Evolutionary conservation across 2,797 vertebrate genomes (phyloP).

Genomic region (Diplodus puntazzo): DNA sequence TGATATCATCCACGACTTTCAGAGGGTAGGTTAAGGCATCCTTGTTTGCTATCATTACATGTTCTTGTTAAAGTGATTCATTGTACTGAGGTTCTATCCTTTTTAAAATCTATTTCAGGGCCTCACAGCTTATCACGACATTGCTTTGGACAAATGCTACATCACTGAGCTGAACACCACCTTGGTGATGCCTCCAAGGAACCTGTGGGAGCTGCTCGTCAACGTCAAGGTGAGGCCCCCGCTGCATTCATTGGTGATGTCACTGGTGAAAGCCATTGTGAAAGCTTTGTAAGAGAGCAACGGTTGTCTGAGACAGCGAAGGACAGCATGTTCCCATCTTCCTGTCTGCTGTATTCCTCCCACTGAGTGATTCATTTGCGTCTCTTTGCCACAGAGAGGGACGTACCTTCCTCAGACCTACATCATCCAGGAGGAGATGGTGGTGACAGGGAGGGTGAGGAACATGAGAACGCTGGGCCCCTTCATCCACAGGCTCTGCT

Average conservation of each 20-base stretch:
- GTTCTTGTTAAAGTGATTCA: background rate
- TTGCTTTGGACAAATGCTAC: conserved; percentile 94
- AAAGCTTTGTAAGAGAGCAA: conserved; percentile 30
- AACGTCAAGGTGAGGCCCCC: conserved; percentile 91
- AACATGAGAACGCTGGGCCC: conserved; percentile 93
- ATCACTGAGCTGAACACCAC: conserved; percentile 95
- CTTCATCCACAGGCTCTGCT: conserved; percentile 94
- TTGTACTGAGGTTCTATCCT: background rate
- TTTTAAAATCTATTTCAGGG: conserved; percentile 81
- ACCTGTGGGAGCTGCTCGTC: conserved; percentile 94
- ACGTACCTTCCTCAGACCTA: conserved; percentile 95
- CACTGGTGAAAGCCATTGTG: background rate
- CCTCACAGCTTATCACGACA: conserved; percentile 94
- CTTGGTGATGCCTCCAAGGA: conserved; percentile 93
- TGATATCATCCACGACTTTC: conserved; percentile 96
- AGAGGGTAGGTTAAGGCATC: conserved; percentile 85
- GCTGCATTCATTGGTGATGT: background rate
- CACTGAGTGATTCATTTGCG: conserved; percentile 59
- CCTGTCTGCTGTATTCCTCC: conserved; percentile 23
- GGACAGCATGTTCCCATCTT: conserved; percentile 35
- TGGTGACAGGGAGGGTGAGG: conserved; percentile 90
- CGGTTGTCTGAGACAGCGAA: conserved; percentile 26
- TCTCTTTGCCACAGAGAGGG: conserved; percentile 87
- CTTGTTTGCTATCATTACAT: background rate
- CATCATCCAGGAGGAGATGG: conserved; percentile 96